Percentiles rank a stretch among this genome's conserved stretches.
Conservation (phyloP, 1,140 invertebrate genomes). For the Euwallacea similis region DNA sequence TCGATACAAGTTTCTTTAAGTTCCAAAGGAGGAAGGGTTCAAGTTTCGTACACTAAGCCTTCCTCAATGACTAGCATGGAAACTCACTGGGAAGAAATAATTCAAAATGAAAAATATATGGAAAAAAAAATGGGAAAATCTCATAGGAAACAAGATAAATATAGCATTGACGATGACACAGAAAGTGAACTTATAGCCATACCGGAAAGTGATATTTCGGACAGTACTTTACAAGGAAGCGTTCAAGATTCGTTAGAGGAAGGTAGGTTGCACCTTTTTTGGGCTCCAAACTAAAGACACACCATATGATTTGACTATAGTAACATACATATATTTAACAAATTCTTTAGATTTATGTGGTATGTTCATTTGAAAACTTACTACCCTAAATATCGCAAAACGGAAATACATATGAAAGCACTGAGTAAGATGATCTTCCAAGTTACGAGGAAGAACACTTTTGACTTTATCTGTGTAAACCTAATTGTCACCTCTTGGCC, state of each 20-base stretch:
- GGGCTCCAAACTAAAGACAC: too few species aligned
- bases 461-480: too few species aligned
- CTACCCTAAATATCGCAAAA: too few species aligned
- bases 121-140: slow-evolving; percentile 46
- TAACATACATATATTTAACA: background rate
- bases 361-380: too few species aligned
- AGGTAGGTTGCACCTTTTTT: slow-evolving; percentile 43
- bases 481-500: too few species aligned
- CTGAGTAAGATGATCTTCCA: too few species aligned
- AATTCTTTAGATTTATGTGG: too few species aligned
- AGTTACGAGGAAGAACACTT: too few species aligned
- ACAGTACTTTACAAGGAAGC: slow-evolving; percentile 76
- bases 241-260: slow-evolving; percentile 62
- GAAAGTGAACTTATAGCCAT: slow-evolving; percentile 86
- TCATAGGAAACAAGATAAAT: slow-evolving; percentile 51
- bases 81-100: slow-evolving; percentile 70
- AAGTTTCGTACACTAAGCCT: slow-evolving; percentile 53
- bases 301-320: too few species aligned
- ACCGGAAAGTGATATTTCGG: slow-evolving; percentile 83
- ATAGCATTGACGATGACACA: slow-evolving; percentile 79
- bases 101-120: slow-evolving; percentile 47
- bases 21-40: slow-evolving; percentile 56
- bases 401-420: too few species aligned
- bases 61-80: slow-evolving; percentile 64
- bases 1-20: slow-evolving; percentile 54